phyloP scores from a whole-genome alignment of 2,797 vertebrate species.

The Platalea minor region DNA sequence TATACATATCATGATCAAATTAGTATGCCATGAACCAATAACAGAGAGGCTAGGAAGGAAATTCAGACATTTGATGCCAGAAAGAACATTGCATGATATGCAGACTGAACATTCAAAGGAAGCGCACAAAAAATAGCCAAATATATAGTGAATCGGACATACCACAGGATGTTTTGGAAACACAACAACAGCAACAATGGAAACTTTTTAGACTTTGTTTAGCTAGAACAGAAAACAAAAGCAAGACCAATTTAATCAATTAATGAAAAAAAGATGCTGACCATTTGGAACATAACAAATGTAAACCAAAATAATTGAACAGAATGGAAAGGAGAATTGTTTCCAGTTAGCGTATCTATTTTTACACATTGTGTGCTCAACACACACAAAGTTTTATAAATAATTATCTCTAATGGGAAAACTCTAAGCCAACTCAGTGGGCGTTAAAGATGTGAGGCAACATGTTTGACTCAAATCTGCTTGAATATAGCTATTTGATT shows the following conservation, averaged over 20 bases:
- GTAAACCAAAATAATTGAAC: constrained; percentile 53
- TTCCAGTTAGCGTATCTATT: constrained; percentile 60
- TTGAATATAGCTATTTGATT: constrained; percentile 29
- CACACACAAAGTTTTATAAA: constrained; percentile 33
- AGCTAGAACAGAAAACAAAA: constrained; percentile 72
- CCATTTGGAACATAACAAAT: constrained; percentile 43
- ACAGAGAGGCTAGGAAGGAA: neutral
- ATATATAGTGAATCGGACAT: constrained; percentile 40
- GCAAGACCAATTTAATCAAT: constrained; percentile 71
- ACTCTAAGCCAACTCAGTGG: constrained; percentile 25
- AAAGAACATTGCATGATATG: neutral
- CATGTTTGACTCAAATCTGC: neutral
- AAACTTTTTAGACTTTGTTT: constrained; percentile 67
- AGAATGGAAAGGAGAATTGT: constrained; percentile 56
- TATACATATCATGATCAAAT: constrained; percentile 1
- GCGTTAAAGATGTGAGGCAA: constrained; percentile 15
- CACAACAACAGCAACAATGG: constrained; percentile 65
- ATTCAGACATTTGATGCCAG: neutral
- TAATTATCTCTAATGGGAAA: constrained; percentile 49
- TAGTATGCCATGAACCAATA: neutral
- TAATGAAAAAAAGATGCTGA: constrained; percentile 71
- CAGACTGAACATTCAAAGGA: constrained; percentile 21
- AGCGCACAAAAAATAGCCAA: neutral
- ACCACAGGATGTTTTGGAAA: constrained; percentile 68
- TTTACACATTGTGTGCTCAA: constrained; percentile 50